Conservation (phyloP, 2,113 vertebrate genomes). For the Charina bottae region DNA sequence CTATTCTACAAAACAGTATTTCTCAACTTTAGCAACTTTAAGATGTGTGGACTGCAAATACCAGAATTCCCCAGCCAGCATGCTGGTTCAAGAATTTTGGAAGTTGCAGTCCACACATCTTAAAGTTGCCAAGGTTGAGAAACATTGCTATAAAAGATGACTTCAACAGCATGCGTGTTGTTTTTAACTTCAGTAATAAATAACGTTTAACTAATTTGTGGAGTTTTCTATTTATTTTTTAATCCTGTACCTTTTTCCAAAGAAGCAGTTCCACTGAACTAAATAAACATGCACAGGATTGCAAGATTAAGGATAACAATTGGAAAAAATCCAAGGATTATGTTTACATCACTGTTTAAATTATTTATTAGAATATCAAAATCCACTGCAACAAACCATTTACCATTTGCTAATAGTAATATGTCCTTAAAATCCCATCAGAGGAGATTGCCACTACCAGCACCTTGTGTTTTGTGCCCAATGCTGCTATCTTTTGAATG, state of each 20-base stretch:
- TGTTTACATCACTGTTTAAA: neutral
- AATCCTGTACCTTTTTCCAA: neutral
- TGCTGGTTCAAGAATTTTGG: neutral
- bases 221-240: neutral
- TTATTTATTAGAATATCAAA: neutral
- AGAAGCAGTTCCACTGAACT: neutral
- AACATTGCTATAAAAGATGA: neutral
- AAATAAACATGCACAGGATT: neutral
- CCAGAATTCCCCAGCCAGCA: neutral
- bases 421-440: neutral
- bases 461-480: slow-evolving; percentile 13
- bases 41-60: neutral
- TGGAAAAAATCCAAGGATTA: neutral
- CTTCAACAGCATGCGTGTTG: neutral
- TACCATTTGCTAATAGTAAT: neutral
- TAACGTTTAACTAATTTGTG: neutral
- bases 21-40: neutral
- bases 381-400: neutral
- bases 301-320: neutral
- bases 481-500: slow-evolving; percentile 35
- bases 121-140: neutral
- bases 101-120: neutral
- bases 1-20: neutral
- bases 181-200: neutral
- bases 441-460: neutral